These are phyloP conservation scores for Labia minor DNA, from an alignment of 2,888 invertebrate genomes.

Conservation along the genomic window DNA sequence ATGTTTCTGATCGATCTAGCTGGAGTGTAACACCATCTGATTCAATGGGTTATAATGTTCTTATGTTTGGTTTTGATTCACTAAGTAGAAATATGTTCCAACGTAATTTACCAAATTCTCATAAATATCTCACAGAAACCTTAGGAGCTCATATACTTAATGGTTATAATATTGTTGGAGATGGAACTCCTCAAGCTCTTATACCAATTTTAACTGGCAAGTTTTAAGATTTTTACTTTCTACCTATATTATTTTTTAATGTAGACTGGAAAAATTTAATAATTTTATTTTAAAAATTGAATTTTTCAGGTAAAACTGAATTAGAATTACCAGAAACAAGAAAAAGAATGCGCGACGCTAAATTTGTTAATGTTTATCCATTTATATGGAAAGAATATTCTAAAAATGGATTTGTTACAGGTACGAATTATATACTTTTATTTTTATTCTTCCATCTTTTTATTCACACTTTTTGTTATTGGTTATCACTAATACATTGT, in stretches of 20 bases:
- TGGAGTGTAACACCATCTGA: conserved; percentile 42
- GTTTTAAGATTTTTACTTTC: conserved; percentile 18
- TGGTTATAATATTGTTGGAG: conserved; percentile 75
- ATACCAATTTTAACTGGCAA: conserved; percentile 79
- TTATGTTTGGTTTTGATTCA: conserved; percentile 84
- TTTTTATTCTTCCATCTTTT: neutral
- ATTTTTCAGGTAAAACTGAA: conserved; percentile 44
- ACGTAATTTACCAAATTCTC: conserved; percentile 64
- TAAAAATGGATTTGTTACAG: conserved; percentile 45
- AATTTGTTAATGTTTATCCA: conserved; percentile 64
- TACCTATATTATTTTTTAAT: neutral
- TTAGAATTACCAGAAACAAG: conserved; percentile 80
- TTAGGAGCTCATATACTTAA: conserved; percentile 54
- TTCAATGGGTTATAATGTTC: conserved; percentile 52
- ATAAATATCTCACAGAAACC: conserved; percentile 51
- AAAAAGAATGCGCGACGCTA: conserved; percentile 49
- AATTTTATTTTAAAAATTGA: conserved; percentile 14
- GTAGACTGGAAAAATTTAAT: neutral
- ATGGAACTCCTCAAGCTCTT: conserved; percentile 76
- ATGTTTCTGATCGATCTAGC: conserved; percentile 36
- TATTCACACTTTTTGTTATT: neutral
- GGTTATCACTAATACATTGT: neutral
- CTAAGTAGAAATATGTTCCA: conserved; percentile 72
- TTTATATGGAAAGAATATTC: conserved; percentile 76
- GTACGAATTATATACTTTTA: too few relatives aligned